Percentiles rank a stretch among this genome's conserved stretches.
phyloP scores from a whole-genome alignment of 1,140 invertebrate genomes.

The Metaphire vulgaris region DNA sequence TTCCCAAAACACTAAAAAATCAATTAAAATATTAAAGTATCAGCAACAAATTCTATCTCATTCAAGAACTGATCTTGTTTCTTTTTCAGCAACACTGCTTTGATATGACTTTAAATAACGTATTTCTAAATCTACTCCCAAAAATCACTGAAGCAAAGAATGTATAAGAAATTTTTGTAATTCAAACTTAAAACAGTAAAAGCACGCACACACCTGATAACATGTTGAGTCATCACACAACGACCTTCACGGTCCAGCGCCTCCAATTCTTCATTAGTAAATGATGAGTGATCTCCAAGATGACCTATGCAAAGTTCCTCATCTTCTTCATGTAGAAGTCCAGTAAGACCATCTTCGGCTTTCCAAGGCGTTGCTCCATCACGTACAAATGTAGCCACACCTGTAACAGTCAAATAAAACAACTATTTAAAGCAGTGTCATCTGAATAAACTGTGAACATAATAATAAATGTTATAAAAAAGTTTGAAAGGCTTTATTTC shows the following conservation, averaged over 20 bases:
- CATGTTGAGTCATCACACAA: slow-evolving; percentile 55
- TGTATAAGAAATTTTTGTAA: too few species aligned
- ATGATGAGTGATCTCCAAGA: slow-evolving; percentile 44
- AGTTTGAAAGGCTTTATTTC: slow-evolving; percentile 11
- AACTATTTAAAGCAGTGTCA: too few species aligned
- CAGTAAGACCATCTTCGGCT: slow-evolving; percentile 55
- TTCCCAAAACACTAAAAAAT: too few species aligned
- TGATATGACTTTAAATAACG: too few species aligned
- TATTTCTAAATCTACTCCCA: too few species aligned
- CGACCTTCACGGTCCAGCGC: slow-evolving; percentile 55
- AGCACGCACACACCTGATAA: slow-evolving; percentile 41
- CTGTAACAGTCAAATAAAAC: slow-evolving; percentile 37
- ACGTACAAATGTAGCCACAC: slow-evolving; percentile 56
- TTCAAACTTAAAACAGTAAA: too few species aligned
- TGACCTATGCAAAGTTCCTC: slow-evolving; percentile 37
- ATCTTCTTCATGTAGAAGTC: slow-evolving; percentile 25
- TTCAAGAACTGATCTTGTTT: too few species aligned
- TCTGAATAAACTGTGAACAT: too few species aligned
- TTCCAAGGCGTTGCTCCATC: slow-evolving; percentile 44
- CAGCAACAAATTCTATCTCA: too few species aligned
- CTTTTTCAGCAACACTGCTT: too few species aligned
- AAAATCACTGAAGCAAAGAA: too few species aligned
- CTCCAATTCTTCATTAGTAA: slow-evolving; percentile 44
- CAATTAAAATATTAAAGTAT: too few species aligned
- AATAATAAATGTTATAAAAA: slow-evolving; percentile 18